These are phyloP conservation scores for Meiosimyza decipiens DNA, from an alignment of 2,888 invertebrate genomes.

Conservation along the genomic window DNA sequence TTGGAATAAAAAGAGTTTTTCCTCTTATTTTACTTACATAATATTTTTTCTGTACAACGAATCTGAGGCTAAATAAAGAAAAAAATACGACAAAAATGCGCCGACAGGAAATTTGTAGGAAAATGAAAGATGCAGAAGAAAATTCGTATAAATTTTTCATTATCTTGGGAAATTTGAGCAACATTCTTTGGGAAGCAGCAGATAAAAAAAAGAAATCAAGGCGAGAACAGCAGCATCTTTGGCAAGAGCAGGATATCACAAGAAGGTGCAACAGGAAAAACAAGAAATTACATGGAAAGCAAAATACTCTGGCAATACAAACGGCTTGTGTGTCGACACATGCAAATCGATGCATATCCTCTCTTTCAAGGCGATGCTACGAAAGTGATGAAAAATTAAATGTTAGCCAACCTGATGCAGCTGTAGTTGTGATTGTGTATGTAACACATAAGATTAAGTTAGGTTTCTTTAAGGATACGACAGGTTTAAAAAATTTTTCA, in stretches of 20 bases:
- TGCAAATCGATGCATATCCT: slow-evolving; percentile 30
- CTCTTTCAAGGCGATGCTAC: not conserved
- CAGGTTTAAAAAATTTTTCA: no score
- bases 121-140: slow-evolving; percentile 12
- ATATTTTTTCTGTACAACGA: not conserved
- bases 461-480: no score
- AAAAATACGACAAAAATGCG: slow-evolving; percentile 12
- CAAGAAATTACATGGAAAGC: not conserved
- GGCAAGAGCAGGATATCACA: not conserved
- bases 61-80: not conserved
- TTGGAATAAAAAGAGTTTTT: not conserved
- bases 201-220: slow-evolving; percentile 1
- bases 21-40: no score
- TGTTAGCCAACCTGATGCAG: no score
- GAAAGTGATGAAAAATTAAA: slow-evolving; percentile 21
- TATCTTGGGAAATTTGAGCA: slow-evolving; percentile 36
- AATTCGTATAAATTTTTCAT: slow-evolving; percentile 38
- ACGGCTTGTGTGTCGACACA: slow-evolving; percentile 5
- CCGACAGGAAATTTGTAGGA: slow-evolving; percentile 6
- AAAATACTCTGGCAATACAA: not conserved
- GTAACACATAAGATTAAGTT: no score
- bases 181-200: slow-evolving; percentile 10
- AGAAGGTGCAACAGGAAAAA: not conserved
- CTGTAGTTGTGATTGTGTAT: no score
- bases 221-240: not conserved